These are phyloP conservation scores for Reticulitermes speratus DNA, from an alignment of 1,140 invertebrate genomes.

Conservation along the genomic window DNA sequence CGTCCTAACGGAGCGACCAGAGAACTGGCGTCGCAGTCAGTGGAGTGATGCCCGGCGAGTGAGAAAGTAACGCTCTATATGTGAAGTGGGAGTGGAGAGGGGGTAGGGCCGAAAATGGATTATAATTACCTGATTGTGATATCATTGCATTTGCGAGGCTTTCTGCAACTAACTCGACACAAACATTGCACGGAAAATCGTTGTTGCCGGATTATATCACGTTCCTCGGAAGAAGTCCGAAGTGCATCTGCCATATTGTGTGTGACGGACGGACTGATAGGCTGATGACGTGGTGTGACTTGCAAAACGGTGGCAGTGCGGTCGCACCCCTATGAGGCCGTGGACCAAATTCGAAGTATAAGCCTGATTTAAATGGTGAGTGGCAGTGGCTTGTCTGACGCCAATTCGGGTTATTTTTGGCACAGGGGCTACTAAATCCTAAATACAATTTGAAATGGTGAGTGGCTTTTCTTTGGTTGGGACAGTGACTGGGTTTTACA, in stretches of 20 bases:
- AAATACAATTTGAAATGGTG: no score
- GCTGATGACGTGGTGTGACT: background rate
- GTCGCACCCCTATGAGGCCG: background rate
- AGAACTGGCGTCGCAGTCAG: background rate
- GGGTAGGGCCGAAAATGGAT: background rate
- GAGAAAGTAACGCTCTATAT: background rate
- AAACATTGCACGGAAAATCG: background rate
- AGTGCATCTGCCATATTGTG: background rate
- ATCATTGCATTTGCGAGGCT: background rate
- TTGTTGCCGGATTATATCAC: background rate
- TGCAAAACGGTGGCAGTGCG: background rate
- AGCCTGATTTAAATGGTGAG: background rate
- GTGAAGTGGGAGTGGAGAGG: background rate
- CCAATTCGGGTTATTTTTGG: no score
- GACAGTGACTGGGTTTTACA: no score
- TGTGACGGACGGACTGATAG: background rate
- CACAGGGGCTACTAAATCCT: no score
- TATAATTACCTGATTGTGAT: background rate
- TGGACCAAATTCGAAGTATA: background rate
- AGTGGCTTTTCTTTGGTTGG: no score
- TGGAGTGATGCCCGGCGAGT: background rate
- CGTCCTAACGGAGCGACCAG: conserved; percentile 13
- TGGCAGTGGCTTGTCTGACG: background rate
- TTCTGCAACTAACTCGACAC: background rate
- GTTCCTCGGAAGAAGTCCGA: background rate